Evolutionary conservation across 2,797 vertebrate species (phyloP).

Genomic region (Kryptolebias ocellatus): DNA sequence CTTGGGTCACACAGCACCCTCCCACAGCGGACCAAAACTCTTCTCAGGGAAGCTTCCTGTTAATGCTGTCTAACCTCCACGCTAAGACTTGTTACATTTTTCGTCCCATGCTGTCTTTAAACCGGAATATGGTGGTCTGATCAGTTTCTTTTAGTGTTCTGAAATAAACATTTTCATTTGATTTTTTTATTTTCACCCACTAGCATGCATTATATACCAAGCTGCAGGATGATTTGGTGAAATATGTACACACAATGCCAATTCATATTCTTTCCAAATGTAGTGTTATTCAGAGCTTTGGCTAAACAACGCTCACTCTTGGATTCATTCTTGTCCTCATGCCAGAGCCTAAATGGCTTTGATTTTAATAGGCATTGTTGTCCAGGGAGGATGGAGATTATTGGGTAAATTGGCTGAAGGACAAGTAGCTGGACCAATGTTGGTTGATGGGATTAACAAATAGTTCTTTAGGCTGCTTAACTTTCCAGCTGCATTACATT

Average conservation of each 20-base stretch:
- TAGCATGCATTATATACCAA: too few relatives aligned
- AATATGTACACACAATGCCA: background rate
- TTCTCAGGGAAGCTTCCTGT: slow-evolving; percentile 4
- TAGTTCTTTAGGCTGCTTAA: slow-evolving; percentile 41
- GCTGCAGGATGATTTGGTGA: background rate
- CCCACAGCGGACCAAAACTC: slow-evolving; percentile 14
- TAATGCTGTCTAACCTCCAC: background rate
- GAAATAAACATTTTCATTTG: background rate
- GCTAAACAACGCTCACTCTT: slow-evolving; percentile 11
- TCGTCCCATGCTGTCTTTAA: background rate
- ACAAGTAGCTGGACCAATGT: slow-evolving; percentile 40
- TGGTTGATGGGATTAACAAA: slow-evolving; percentile 50
- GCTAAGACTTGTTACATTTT: background rate
- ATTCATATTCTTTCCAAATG: slow-evolving; percentile 21
- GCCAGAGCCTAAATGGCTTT: slow-evolving; percentile 59
- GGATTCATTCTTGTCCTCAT: slow-evolving; percentile 28
- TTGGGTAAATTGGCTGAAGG: slow-evolving; percentile 50
- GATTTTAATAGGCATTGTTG: slow-evolving; percentile 59
- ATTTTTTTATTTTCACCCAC: background rate
- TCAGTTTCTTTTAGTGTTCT: background rate
- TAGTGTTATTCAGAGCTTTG: slow-evolving; percentile 13
- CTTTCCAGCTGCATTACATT: slow-evolving; percentile 24
- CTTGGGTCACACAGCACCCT: slow-evolving; percentile 11
- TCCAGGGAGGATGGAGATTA: slow-evolving; percentile 48
- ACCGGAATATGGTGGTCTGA: background rate